Evolutionary conservation across 2,797 vertebrate species (phyloP).

Genomic region (Halcyon chelicuti): DNA sequence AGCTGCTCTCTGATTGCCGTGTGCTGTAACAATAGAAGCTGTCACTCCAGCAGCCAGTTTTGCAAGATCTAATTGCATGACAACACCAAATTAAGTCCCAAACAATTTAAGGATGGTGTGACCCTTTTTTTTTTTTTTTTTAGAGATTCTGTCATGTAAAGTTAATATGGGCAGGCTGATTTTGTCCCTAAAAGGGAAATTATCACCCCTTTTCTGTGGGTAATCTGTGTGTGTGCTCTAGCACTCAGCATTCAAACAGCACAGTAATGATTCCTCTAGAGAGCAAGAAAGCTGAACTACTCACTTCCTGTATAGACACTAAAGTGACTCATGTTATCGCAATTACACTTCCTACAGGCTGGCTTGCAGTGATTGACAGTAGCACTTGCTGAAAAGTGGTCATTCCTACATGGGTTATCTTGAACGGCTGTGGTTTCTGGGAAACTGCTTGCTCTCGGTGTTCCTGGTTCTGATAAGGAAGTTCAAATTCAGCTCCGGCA

Average conservation of each 20-base stretch:
- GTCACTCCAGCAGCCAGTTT: constrained; percentile 51
- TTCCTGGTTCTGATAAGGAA: constrained; percentile 24
- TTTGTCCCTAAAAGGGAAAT: neutral
- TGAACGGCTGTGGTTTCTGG: neutral
- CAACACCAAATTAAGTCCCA: constrained; percentile 7
- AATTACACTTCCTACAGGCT: neutral
- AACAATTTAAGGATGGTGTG: neutral
- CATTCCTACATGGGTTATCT: neutral
- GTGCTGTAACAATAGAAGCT: constrained; percentile 62
- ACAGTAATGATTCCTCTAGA: neutral
- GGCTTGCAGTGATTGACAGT: constrained; percentile 20
- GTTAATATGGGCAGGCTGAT: neutral
- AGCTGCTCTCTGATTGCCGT: constrained; percentile 54
- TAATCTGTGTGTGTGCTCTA: neutral
- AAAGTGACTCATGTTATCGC: neutral
- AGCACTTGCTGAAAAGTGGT: constrained; percentile 38
- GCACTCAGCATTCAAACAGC: neutral
- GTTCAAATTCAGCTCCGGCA: neutral
- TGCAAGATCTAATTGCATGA: constrained; percentile 42
- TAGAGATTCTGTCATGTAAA: neutral
- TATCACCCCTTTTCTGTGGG: neutral
- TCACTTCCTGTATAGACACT: constrained; percentile 23
- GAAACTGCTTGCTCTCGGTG: neutral
- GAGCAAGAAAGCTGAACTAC: neutral
- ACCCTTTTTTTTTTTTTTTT: neutral